Percentiles rank a stretch among this genome's conserved stretches.
These are phyloP conservation scores for Enteromius viviparus DNA, from an alignment of 2,797 vertebrate species.

Conservation along the genomic window DNA sequence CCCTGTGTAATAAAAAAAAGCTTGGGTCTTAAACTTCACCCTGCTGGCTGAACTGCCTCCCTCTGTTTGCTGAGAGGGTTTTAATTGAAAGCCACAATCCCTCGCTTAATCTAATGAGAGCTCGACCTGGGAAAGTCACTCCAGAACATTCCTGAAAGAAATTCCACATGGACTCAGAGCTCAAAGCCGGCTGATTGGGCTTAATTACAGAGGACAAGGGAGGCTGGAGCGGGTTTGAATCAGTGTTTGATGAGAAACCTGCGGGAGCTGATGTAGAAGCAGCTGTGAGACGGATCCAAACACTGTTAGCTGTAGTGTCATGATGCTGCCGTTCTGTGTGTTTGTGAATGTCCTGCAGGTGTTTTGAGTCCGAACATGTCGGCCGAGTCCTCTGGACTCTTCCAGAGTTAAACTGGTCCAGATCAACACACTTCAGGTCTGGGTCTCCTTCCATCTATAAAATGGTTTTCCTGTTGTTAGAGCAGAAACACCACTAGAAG, in stretches of 20 bases:
- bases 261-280: not conserved
- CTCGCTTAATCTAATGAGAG: conserved; percentile 8
- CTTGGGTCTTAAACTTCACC: conserved; percentile 26
- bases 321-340: not conserved
- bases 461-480: not conserved
- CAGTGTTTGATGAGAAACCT: conserved; percentile 71
- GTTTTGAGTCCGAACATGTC: conserved; percentile 77
- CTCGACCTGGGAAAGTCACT: not conserved
- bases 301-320: not conserved
- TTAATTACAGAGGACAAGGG: conserved; percentile 61
- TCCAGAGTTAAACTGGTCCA: conserved; percentile 77
- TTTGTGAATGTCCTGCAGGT: conserved; percentile 73
- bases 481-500: not conserved
- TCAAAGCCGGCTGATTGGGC: conserved; percentile 41
- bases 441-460: conserved; percentile 43
- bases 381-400: conserved; percentile 80
- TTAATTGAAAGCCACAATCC: conserved; percentile 47
- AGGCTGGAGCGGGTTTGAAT: conserved; percentile 67
- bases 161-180: conserved; percentile 8
- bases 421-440: conserved; percentile 70
- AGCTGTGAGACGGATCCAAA: not conserved
- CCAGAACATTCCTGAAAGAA: conserved; percentile 42
- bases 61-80: conserved; percentile 20
- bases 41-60: not conserved
- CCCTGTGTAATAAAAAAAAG: not conserved